These are phyloP conservation scores for Patella pellucida DNA, from an alignment of 2,888 invertebrate species.

Conservation along the genomic window DNA sequence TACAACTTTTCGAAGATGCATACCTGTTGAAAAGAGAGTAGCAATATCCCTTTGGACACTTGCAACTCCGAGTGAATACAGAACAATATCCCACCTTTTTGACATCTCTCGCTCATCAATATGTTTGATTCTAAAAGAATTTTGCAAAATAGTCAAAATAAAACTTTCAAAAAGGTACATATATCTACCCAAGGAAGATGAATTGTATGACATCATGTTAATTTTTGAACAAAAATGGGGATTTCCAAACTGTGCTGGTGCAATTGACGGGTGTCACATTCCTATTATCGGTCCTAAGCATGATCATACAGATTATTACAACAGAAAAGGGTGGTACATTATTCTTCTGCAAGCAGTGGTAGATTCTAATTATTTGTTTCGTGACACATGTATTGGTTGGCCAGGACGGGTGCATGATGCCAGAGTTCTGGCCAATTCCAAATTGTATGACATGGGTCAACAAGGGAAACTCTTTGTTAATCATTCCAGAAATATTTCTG, in stretches of 20 bases:
- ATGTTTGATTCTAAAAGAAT: neutral
- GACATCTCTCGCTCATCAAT: neutral
- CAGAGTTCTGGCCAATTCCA: constrained; percentile 23
- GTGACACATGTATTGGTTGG: constrained; percentile 22
- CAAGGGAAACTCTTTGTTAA: constrained; percentile 11
- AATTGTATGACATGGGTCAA: constrained; percentile 14
- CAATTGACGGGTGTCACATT: constrained; percentile 33
- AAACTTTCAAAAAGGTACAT: neutral
- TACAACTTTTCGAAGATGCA: too few relatives aligned
- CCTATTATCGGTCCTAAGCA: constrained; percentile 27
- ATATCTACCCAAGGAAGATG: constrained; percentile 18
- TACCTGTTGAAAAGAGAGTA: neutral
- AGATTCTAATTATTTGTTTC: constrained; percentile 24
- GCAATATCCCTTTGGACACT: neutral
- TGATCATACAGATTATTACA: constrained; percentile 25
- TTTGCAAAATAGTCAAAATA: neutral
- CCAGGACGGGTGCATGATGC: constrained; percentile 29
- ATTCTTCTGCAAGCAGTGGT: constrained; percentile 23
- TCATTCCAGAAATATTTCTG: neutral
- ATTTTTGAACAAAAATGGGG: constrained; percentile 23
- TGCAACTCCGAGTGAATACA: neutral
- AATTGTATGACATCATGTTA: constrained; percentile 15
- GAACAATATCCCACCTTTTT: neutral
- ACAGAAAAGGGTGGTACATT: constrained; percentile 28
- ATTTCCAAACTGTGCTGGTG: constrained; percentile 31